A percentile compares a stretch with the other conserved stretches of the same genome.
phyloP scores from a whole-genome alignment of 1,140 invertebrate genomes.

The Scylla paramamosain region DNA sequence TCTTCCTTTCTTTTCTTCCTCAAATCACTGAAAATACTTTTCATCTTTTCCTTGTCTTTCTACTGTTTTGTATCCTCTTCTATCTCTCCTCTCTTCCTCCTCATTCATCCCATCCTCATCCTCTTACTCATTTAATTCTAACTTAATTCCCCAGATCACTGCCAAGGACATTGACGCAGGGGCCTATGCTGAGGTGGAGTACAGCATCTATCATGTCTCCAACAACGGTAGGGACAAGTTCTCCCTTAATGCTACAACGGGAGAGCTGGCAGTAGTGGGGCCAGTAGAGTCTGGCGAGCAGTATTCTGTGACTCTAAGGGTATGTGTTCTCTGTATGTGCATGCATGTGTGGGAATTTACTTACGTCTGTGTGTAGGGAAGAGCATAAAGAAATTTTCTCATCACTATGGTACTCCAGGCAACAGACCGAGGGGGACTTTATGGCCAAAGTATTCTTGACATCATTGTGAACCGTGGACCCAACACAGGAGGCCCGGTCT shows the following conservation, averaged over 20 bases:
- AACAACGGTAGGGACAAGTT: constrained; percentile 94
- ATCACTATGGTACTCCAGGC: constrained; percentile 79
- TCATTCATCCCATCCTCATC: not conserved
- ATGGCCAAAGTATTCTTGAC: constrained; percentile 89
- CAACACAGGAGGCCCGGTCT: constrained; percentile 91
- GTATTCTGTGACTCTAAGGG: constrained; percentile 92
- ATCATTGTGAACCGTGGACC: constrained; percentile 90
- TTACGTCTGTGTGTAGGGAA: no score
- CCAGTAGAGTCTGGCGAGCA: constrained; percentile 91
- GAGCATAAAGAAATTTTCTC: no score
- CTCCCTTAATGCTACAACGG: constrained; percentile 89
- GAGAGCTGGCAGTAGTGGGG: constrained; percentile 85
- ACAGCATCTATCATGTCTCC: constrained; percentile 93
- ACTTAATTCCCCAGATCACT: constrained; percentile 82
- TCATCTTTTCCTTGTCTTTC: no score
- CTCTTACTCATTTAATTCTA: not conserved
- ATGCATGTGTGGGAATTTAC: no score
- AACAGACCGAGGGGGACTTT: constrained; percentile 81
- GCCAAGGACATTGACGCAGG: constrained; percentile 93
- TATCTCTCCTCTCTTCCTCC: not conserved
- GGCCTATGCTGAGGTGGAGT: constrained; percentile 89
- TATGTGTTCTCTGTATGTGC: constrained; percentile 79
- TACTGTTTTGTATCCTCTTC: not conserved
- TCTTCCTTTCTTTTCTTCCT: not conserved
- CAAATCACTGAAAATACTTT: no score